Conservation (phyloP, 2,888 invertebrate species). For the Psococerastis gibbosa region DNA sequence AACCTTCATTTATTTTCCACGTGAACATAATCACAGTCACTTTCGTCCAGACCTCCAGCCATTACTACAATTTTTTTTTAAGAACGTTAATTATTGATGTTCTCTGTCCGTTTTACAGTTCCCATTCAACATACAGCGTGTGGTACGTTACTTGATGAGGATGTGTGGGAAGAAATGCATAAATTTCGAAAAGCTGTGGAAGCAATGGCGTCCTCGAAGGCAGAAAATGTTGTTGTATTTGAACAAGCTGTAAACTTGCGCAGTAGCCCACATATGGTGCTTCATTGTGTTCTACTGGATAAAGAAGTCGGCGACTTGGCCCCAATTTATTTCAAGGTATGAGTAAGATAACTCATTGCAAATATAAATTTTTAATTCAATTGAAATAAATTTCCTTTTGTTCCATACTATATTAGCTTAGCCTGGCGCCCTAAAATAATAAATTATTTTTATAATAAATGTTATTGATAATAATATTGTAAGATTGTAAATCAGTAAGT, state of each 20-base stretch:
- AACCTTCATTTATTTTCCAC: too few relatives aligned
- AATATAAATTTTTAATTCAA: not conserved
- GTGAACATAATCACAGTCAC: too few relatives aligned
- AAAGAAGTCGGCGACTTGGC: slow-evolving; percentile 70
- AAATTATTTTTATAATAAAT: too few relatives aligned
- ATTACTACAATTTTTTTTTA: too few relatives aligned
- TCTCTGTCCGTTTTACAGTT: too few relatives aligned
- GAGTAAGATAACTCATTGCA: slow-evolving; percentile 3
- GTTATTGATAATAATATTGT: too few relatives aligned
- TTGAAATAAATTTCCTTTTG: slow-evolving; percentile 1
- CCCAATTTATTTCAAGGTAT: slow-evolving; percentile 83
- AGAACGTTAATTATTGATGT: too few relatives aligned
- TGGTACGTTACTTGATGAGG: slow-evolving; percentile 76
- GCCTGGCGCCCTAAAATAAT: not conserved
- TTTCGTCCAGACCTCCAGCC: too few relatives aligned
- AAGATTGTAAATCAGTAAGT: too few relatives aligned
- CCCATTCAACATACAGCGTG: slow-evolving; percentile 66
- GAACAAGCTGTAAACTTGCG: slow-evolving; percentile 59
- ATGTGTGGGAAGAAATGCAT: slow-evolving; percentile 78
- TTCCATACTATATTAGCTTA: slow-evolving; percentile 1
- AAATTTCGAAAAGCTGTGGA: slow-evolving; percentile 58
- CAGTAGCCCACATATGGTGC: slow-evolving; percentile 59
- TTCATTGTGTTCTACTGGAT: slow-evolving; percentile 79
- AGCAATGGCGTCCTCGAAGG: slow-evolving; percentile 49
- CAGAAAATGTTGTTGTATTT: slow-evolving; percentile 73